Evolutionary conservation across 2,888 invertebrate genomes (phyloP), one percentile per base, ranked within the genome.

Genomic region (Carpatolechia fugitivella): DNA sequence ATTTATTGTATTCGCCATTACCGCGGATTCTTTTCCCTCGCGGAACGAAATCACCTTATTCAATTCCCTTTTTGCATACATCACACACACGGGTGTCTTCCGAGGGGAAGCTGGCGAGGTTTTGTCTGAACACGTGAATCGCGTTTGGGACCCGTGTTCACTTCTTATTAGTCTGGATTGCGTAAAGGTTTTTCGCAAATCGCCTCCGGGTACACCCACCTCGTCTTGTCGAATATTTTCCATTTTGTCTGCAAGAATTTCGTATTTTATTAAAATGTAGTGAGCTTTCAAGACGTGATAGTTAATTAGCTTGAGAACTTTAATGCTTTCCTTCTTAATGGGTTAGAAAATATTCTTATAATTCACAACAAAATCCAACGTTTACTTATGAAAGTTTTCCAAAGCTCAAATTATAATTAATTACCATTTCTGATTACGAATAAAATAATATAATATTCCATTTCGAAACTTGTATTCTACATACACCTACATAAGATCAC

Each of bases 1-100:
- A 90, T 90, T 90, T 90, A 90, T 90, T 88, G 89, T 89, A 90
- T 89, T 89, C 82, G 82, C 88, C 88, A 89, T 90, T 89, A 90
- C 89, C 82, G 80, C 73, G 82, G 83, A 84, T 88, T 88, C 86
- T 87, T 88, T 86, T 87, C 89, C 88, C 85, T 80, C 82, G 81
- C 76, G 82, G 80, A 84, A 83, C 85, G 76, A 89, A 89, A 90
- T 90, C 89, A 89, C 88, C 89, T 90, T 90, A 89, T 90, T 90
- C 90, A 88, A 90, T 90, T 90, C 88, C 87, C 85, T 89, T 84
- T 89, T 89, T 89, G 90, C 90, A 90, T 90, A 90, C 85, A 88
- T 89, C 88, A 84, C 87, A 84, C 77, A 82, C 83, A 72, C 73
- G n/a, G n/a, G n/a, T 72, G 82, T 80, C 78, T 78, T 76, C 69